These are phyloP conservation scores for Setophaga kirtlandii DNA, from an alignment of 2,113 vertebrate species.

Conservation along the genomic window DNA sequence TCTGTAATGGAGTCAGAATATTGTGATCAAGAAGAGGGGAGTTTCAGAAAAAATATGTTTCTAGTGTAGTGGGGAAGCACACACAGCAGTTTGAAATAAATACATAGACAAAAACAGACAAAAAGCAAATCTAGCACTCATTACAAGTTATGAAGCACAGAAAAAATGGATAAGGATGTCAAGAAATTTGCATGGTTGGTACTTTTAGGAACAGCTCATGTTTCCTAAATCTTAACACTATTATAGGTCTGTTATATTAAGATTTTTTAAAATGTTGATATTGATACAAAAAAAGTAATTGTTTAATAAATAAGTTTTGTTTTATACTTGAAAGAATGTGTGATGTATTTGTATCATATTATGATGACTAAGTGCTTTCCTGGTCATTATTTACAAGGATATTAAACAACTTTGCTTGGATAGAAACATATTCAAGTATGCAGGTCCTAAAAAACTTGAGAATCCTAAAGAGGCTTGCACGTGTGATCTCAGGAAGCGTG, in stretches of 20 bases:
- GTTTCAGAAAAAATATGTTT: background rate
- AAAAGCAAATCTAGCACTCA: background rate
- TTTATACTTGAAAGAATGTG: background rate
- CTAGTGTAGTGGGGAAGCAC: background rate
- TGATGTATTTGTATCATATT: background rate
- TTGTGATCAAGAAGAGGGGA: background rate
- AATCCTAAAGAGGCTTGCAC: background rate
- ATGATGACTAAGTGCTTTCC: background rate
- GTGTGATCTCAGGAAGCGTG: background rate
- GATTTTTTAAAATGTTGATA: background rate
- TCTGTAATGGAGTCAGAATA: background rate
- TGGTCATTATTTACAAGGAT: background rate
- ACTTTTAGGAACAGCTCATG: background rate
- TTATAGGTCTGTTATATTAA: background rate
- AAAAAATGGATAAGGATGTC: background rate
- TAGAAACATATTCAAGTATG: background rate
- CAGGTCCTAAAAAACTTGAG: background rate
- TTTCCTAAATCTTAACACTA: background rate
- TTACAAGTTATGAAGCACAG: background rate
- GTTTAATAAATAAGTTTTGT: background rate
- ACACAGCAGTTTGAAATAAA: background rate
- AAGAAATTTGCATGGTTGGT: background rate
- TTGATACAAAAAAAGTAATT: background rate
- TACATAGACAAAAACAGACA: background rate
- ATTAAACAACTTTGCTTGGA: background rate